Percentiles rank a stretch among this genome's conserved stretches.
Conservation (phyloP, 2,797 vertebrate species). For the Sylvilagus floridanus region DNA sequence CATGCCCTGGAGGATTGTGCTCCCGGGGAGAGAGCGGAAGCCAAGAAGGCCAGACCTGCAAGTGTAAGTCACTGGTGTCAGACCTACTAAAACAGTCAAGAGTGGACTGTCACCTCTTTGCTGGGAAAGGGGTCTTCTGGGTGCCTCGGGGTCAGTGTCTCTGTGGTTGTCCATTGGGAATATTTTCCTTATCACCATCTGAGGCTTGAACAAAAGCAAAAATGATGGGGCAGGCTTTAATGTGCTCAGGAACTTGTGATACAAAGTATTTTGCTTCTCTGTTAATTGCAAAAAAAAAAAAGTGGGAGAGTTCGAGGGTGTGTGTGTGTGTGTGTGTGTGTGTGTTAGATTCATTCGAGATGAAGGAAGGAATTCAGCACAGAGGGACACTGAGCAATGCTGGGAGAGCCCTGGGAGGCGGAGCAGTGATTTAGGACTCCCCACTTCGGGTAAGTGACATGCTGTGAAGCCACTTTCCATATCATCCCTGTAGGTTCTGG, state of each 20-base stretch:
- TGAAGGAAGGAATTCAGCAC: background rate
- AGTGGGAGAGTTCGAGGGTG: background rate
- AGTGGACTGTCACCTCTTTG: background rate
- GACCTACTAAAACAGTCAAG: background rate
- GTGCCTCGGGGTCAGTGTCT: background rate
- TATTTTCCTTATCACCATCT: background rate
- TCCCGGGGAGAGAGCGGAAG: background rate
- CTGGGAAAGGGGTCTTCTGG: background rate
- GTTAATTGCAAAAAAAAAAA: background rate
- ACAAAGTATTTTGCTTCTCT: background rate
- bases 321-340: background rate
- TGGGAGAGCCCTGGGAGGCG: accelerated
- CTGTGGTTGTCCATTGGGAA: background rate
- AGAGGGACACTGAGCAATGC: background rate
- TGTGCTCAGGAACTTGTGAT: background rate
- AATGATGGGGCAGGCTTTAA: background rate
- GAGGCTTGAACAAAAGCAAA: background rate
- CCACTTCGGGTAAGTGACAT: background rate
- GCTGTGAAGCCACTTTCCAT: background rate
- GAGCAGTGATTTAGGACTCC: background rate
- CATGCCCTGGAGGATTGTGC: background rate
- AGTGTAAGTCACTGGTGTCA: constrained; percentile 63
- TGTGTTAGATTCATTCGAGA: background rate
- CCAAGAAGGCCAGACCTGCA: background rate
- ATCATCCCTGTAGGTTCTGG: background rate